phyloP scores from a whole-genome alignment of 2,113 vertebrate species.

The Oncorhynchus masou region DNA sequence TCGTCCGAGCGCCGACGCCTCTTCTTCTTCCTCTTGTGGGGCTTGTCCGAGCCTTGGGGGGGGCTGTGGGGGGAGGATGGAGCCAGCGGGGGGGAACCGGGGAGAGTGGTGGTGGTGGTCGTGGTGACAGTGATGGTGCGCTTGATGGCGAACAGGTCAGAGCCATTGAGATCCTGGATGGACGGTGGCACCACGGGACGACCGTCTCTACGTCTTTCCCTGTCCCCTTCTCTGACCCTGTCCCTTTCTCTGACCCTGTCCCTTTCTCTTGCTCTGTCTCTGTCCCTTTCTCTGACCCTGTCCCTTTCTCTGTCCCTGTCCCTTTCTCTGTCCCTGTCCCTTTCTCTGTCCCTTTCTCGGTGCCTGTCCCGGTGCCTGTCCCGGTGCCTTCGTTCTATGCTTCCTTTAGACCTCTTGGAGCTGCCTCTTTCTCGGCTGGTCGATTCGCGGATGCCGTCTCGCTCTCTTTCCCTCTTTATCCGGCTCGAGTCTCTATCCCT shows the following conservation, averaged over 20 bases:
- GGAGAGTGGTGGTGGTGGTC: slow-evolving; percentile 68
- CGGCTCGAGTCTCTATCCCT: slow-evolving; percentile 48
- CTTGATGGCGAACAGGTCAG: slow-evolving; percentile 89
- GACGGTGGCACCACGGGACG: slow-evolving; percentile 87
- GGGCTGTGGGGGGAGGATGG: slow-evolving; percentile 62
- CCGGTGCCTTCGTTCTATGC: slow-evolving; percentile 52
- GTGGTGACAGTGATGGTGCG: slow-evolving; percentile 88
- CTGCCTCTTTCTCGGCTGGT: slow-evolving; percentile 50
- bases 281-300: no score
- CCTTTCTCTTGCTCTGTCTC: no score
- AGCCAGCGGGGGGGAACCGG: slow-evolving; percentile 70
- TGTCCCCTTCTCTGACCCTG: slow-evolving; percentile 20
- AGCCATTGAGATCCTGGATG: slow-evolving; percentile 90
- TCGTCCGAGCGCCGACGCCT: slow-evolving; percentile 61
- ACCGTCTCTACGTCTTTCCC: slow-evolving; percentile 70
- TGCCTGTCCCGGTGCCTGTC: slow-evolving; percentile 45
- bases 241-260: no score
- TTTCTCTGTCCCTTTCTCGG: no score
- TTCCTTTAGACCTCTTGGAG: slow-evolving; percentile 56
- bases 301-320: slow-evolving; percentile 15
- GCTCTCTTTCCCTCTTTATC: slow-evolving; percentile 34
- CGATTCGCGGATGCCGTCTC: slow-evolving; percentile 45
- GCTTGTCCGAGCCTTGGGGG: slow-evolving; percentile 67
- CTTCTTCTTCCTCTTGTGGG: slow-evolving; percentile 73
- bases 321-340: no score